Evolutionary conservation across 1,140 invertebrate genomes (phyloP), one percentile per base, ranked within the genome.

Genomic region (Artemia franciscana): DNA sequence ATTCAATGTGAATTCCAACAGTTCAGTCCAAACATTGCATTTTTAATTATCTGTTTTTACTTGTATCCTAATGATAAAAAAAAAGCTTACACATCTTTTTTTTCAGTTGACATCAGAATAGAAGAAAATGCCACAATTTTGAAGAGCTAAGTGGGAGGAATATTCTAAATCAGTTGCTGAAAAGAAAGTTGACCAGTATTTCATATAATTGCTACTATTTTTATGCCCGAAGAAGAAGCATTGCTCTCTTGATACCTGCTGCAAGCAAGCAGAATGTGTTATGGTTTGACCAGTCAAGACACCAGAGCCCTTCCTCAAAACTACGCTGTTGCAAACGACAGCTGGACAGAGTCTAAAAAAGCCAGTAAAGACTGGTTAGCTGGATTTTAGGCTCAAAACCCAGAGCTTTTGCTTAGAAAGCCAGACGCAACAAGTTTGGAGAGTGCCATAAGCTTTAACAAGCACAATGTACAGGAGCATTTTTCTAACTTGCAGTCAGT

Each of bases 361-460:
- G 59, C 2, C 25, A 27, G 62, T 26, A 15, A 18, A 56, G 27
- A 60, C 18, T 23, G 58, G 26, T 28, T 4, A 25, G 26, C 23
- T 12, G 28, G 56, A 57, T 59, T 59, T 23, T 3, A 4, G 58
- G 25, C 5, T 24, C 21, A 24, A 23, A 21, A 4, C 21, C 58
- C 60, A 18, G 56, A 58, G n/a, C 60, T 64, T 21, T 64, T 60
- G n/a, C 51, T 63, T 18, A 18, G 57, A 57, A 64, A 64, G 23
- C 64, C 64, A 26, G 12, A 65, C 25, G 5, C 64, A 25, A 65
- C 61, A 2, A 63, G 61, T 26, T 59, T 63, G 51, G 60, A 57
- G 24, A 39, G 64, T 27, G 58, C 61, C 24, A 63, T 18, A 26
- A 57, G 28, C 15, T 63, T 65, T 57, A 65, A 65, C 39, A 62